Evolutionary conservation across 2,113 vertebrate genomes (phyloP).

Genomic region (Calidris pygmaea): DNA sequence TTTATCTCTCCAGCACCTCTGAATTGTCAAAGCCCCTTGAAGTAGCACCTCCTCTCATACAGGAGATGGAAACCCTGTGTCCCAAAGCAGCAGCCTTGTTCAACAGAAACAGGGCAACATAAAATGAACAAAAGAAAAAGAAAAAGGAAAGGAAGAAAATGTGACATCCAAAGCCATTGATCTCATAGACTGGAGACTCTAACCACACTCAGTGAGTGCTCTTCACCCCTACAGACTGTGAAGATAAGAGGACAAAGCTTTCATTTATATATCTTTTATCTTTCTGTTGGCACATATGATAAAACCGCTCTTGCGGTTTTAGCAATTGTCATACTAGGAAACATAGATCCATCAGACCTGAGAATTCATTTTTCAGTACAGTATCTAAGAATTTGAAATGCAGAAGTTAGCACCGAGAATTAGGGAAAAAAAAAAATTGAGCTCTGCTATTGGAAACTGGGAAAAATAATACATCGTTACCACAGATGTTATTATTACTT

Average conservation of each 20-base stretch:
- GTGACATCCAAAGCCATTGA: background rate
- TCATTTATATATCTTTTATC: background rate
- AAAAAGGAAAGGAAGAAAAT: too few relatives aligned
- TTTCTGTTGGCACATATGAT: background rate
- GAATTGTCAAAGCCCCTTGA: background rate
- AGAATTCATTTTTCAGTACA: background rate
- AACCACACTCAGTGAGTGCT: background rate
- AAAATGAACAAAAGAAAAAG: background rate
- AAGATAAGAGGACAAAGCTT: background rate
- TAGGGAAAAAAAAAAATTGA: background rate
- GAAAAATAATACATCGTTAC: slow-evolving; percentile 7
- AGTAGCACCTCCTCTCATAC: background rate
- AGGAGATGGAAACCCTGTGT: background rate
- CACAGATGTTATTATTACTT: slow-evolving; percentile 47
- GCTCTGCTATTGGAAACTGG: slow-evolving; percentile 5
- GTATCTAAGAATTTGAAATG: background rate
- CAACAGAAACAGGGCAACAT: background rate
- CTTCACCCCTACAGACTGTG: background rate
- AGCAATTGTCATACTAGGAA: background rate
- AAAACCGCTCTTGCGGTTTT: background rate
- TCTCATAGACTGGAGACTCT: background rate
- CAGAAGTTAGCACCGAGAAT: background rate
- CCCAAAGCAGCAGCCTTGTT: background rate
- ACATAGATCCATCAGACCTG: background rate
- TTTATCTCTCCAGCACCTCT: background rate